phyloP scores from a whole-genome alignment of 2,888 invertebrate species.

The Nomada ruficornis region DNA sequence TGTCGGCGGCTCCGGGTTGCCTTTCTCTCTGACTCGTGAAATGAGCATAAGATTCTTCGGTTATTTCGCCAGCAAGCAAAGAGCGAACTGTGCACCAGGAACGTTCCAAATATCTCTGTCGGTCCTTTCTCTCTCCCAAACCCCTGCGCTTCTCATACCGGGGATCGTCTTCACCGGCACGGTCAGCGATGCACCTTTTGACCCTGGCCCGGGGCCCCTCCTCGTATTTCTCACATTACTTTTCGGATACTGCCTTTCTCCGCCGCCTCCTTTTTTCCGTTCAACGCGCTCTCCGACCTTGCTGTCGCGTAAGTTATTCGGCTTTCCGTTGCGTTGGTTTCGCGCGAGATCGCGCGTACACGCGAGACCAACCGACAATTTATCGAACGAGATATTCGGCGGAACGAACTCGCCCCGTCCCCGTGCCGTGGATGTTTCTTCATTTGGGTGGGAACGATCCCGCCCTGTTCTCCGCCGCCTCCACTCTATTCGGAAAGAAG shows the following conservation, averaged over 20 bases:
- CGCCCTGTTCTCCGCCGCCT: neutral
- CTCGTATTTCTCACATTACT: conserved; percentile 78
- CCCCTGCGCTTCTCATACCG: neutral
- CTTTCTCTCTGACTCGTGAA: conserved; percentile 69
- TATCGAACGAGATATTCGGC: conserved; percentile 60
- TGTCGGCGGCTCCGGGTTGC: conserved; percentile 69
- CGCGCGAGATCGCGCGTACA: conserved; percentile 28
- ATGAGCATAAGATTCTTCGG: conserved; percentile 76
- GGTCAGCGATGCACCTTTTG: conserved; percentile 67
- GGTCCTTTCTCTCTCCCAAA: conserved; percentile 25
- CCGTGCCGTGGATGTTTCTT: conserved; percentile 47
- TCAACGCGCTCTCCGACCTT: conserved; percentile 33
- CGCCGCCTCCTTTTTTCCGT: conserved; percentile 24
- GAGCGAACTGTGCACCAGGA: conserved; percentile 54
- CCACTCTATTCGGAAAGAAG: neutral
- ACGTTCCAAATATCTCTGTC: conserved; percentile 77
- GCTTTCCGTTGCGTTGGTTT: conserved; percentile 39
- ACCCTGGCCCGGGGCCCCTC: conserved; percentile 63
- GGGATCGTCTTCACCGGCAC: conserved; percentile 23
- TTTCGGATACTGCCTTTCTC: conserved; percentile 61
- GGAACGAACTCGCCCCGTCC: conserved; percentile 7
- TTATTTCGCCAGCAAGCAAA: conserved; percentile 69
- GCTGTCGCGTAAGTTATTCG: conserved; percentile 59
- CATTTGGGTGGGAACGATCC: conserved; percentile 41
- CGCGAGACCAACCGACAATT: conserved; percentile 49